These are phyloP conservation scores for Cantharis nigra DNA, from an alignment of 2,888 invertebrate genomes.

Conservation along the genomic window DNA sequence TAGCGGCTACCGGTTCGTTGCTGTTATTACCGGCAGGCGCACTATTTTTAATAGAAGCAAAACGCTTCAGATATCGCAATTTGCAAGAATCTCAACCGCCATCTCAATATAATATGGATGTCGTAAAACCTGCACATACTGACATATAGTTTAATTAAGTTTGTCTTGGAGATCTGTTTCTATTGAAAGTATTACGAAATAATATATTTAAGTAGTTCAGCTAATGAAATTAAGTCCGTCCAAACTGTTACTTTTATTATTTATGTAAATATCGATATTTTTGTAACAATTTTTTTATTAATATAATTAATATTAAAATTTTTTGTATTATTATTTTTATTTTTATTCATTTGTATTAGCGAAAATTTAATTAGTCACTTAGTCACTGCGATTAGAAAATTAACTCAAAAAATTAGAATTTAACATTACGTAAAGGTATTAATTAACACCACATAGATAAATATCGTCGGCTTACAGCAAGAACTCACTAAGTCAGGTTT, in stretches of 20 bases:
- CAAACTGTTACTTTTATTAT: neutral
- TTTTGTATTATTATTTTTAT: neutral
- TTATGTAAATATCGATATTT: slow-evolving; percentile 1
- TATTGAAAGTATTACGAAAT: neutral
- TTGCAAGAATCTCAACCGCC: slow-evolving; percentile 72
- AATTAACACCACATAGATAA: too few relatives aligned
- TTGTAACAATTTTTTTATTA: neutral
- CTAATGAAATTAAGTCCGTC: neutral
- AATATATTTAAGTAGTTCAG: neutral
- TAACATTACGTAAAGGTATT: too few relatives aligned
- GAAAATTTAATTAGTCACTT: too few relatives aligned
- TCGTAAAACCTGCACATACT: slow-evolving; percentile 68
- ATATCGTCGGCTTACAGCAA: too few relatives aligned
- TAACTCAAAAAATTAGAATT: too few relatives aligned
- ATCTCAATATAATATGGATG: slow-evolving; percentile 68
- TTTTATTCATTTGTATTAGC: too few relatives aligned
- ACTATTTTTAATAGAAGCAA: slow-evolving; percentile 82
- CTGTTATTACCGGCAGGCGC: slow-evolving; percentile 76
- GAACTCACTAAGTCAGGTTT: too few relatives aligned
- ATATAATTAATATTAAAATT: neutral
- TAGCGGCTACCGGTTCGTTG: slow-evolving; percentile 80
- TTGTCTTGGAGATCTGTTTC: neutral
- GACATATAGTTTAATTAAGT: slow-evolving; percentile 65
- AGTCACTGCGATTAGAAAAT: too few relatives aligned
- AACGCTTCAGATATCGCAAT: slow-evolving; percentile 75